Evolutionary conservation across 2,888 invertebrate species (phyloP), one percentile per base, ranked within the genome.

Genomic region (Drosophila putrida): DNA sequence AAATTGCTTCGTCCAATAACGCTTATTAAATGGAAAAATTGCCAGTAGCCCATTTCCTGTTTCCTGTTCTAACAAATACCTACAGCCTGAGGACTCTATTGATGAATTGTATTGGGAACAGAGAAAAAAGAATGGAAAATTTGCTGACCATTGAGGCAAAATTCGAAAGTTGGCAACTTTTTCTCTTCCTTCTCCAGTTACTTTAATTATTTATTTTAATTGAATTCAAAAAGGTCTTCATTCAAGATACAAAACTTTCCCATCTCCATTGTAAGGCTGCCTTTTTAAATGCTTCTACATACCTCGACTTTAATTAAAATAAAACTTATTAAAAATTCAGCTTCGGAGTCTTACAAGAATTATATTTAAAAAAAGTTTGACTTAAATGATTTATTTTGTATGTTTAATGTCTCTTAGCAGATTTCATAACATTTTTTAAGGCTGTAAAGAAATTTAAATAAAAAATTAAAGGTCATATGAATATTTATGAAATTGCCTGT

Each of bases 1-100:
- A 72, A 75, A 75, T 75, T 72, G 64, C 36, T 67, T 43, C 20
- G 59, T 47, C 67, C 72, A 70, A 78, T 63, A 63, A 65, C 67
- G 70, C 11, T 71, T 79, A 72, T 79, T 66, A 72, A 66, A 63
- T 53, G 46, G 44, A 63, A 47, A 38, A 49, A 28, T 58, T 10
- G 13, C 1, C 47, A 3, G 11, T 33, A 11, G 6, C 15, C 31
- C 47, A 58, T 39, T 49, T 58, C 39, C 47, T 39, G 47, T 33
- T 39, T 58, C 49, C 58, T 58, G 49, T 13, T 33, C 28, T 10
- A 28, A 36, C 9, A 38, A 31, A 15, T 47, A 10, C n/a, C 20
- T 47, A 10, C n/a, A 31, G 27, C 28, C 47, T 39, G 11, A 10
- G 25, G 50, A 11, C 4, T 15, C 62, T 55, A 50, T 50, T 57